phyloP scores from a whole-genome alignment of 2,888 invertebrate genomes.

The Pachymerium ferrugineum region DNA sequence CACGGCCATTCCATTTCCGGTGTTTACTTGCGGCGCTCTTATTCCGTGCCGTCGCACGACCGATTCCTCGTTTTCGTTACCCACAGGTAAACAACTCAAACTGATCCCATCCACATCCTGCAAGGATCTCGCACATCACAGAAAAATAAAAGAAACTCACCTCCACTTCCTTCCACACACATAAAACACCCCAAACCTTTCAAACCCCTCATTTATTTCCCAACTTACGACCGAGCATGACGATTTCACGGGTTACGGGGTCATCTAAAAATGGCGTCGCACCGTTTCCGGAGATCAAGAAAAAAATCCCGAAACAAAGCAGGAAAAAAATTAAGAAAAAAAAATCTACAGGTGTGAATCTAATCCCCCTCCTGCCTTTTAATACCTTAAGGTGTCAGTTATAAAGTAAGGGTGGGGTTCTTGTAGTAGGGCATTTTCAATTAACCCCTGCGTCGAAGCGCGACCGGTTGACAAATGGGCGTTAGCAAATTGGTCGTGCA shows the following conservation, averaged over 20 bases:
- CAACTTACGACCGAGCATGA: no score
- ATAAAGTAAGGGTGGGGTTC: not conserved
- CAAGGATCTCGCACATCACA: not conserved
- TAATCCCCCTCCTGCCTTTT: not conserved
- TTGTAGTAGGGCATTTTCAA: not conserved
- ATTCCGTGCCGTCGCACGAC: not conserved
- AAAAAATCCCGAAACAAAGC: no score
- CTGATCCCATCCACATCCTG: not conserved
- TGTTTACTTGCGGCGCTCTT: not conserved
- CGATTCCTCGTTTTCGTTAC: not conserved
- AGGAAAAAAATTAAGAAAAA: not conserved
- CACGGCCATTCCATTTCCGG: not conserved
- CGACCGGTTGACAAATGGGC: not conserved
- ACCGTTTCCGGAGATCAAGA: no score
- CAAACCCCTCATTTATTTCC: no score
- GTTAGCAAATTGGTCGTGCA: not conserved
- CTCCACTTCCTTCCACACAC: not conserved
- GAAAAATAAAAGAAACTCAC: no score
- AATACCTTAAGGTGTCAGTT: not conserved
- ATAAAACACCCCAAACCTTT: no score
- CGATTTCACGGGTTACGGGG: no score
- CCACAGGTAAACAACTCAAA: not conserved
- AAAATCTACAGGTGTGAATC: not conserved
- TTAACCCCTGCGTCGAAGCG: constrained; percentile 8
- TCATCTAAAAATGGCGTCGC: no score